Conservation (phyloP, 1,140 invertebrate genomes). For the Zaprionus africanus region DNA sequence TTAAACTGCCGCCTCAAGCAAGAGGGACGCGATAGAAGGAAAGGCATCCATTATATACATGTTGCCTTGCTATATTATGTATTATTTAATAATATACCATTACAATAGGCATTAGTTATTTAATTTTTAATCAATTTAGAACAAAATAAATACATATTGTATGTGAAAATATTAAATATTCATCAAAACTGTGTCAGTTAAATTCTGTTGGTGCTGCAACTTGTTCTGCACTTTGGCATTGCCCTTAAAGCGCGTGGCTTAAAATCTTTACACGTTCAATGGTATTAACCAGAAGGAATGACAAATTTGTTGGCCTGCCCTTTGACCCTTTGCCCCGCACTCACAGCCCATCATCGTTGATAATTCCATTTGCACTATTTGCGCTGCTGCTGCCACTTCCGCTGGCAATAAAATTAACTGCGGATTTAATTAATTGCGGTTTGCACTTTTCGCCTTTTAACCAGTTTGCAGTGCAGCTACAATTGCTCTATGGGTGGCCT, state of each 20-base stretch:
- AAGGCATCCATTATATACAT: no score
- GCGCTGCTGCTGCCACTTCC: constrained; percentile 51
- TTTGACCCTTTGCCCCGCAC: no score
- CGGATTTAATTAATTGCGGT: constrained; percentile 70
- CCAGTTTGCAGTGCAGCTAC: constrained; percentile 23
- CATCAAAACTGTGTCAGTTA: no score
- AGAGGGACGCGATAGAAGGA: no score
- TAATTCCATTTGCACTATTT: constrained; percentile 61
- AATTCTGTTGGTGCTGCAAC: no score
- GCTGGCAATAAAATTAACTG: constrained; percentile 66
- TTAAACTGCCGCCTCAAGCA: no score
- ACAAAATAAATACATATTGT: no score
- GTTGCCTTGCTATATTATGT: background rate
- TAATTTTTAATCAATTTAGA: no score
- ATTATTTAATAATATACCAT: background rate
- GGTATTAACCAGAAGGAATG: constrained; percentile 19
- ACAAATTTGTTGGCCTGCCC: constrained; percentile 25
- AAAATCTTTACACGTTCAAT: constrained; percentile 2
- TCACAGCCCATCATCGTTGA: constrained; percentile 15
- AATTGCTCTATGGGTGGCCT: constrained; percentile 22
- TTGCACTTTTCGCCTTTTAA: constrained; percentile 53
- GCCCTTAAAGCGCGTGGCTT: constrained; percentile 10
- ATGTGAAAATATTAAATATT: no score
- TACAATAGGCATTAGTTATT: no score
- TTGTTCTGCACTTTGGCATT: background rate